Evolutionary conservation across 2,113 vertebrate genomes (phyloP).

Genomic region (Lagopus leucura): DNA sequence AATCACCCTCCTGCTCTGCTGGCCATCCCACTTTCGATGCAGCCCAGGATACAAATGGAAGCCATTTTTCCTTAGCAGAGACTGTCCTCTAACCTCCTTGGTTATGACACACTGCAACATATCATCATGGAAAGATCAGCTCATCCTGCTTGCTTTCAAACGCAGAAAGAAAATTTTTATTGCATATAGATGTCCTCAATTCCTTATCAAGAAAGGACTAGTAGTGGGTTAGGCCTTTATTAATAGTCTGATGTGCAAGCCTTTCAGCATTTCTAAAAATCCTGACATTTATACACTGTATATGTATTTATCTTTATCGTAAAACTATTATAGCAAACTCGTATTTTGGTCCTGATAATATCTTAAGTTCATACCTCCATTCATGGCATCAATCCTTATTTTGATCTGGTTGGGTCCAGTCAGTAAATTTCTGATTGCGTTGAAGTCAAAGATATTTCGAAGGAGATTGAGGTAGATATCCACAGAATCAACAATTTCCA

Average conservation of each 20-base stretch:
- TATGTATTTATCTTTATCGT: not conserved
- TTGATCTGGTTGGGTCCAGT: slow-evolving; percentile 92
- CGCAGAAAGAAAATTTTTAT: not conserved
- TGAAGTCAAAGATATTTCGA: slow-evolving; percentile 94
- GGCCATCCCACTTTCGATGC: no score
- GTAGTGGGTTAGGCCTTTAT: not conserved
- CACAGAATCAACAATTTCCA: slow-evolving; percentile 97
- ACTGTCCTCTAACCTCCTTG: not conserved
- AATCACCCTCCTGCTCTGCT: no score
- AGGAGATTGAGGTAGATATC: slow-evolving; percentile 96
- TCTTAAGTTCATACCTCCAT: slow-evolving; percentile 83
- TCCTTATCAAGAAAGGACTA: not conserved
- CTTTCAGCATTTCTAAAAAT: not conserved
- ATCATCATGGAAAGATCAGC: not conserved
- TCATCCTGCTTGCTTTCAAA: not conserved
- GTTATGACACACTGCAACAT: not conserved
- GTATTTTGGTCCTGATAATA: not conserved
- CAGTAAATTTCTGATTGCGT: slow-evolving; percentile 90
- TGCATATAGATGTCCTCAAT: not conserved
- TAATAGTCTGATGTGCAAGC: not conserved
- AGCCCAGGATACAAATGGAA: not conserved
- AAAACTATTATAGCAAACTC: not conserved
- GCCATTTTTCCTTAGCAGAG: not conserved
- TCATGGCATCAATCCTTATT: slow-evolving; percentile 96
- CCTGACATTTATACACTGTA: not conserved